Conservation (phyloP, 1,140 invertebrate species). For the Drosophila nigrodunni region DNA sequence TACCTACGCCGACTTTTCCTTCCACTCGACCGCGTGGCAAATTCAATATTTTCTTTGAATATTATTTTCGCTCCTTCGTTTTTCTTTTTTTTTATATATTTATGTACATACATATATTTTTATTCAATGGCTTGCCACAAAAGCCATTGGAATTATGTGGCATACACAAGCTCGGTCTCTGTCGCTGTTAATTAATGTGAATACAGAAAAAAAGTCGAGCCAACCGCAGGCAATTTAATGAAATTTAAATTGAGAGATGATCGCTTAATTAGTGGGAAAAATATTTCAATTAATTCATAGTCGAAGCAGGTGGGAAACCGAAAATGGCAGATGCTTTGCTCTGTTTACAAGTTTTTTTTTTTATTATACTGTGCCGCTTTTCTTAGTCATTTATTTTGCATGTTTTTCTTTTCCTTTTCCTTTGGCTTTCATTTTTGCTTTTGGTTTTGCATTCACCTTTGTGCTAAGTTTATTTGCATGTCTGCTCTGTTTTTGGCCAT, state of each 20-base stretch:
- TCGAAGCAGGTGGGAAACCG: conserved; percentile 12
- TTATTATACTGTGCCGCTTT: conserved; percentile 7
- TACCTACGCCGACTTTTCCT: conserved; percentile 22
- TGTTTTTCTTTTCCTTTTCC: conserved; percentile 46
- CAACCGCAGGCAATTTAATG: conserved; percentile 46
- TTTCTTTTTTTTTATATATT: not conserved
- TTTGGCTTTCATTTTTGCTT: conserved; percentile 22
- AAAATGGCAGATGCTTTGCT: not conserved
- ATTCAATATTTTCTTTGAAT: conserved; percentile 35
- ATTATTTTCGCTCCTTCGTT: conserved; percentile 1
- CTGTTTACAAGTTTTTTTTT: conserved; percentile 13
- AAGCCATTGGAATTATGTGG: conserved; percentile 40
- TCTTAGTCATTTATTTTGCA: conserved; percentile 22
- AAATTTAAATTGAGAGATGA: conserved; percentile 57
- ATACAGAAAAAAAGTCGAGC: not conserved
- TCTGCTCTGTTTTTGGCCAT: conserved; percentile 47
- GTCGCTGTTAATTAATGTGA: conserved; percentile 41
- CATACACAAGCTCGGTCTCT: conserved; percentile 14
- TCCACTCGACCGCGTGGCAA: conserved; percentile 33
- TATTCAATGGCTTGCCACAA: conserved; percentile 28
- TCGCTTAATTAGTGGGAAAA: conserved; percentile 68
- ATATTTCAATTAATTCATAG: conserved; percentile 59
- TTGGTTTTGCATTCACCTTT: conserved; percentile 14
- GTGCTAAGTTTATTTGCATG: conserved; percentile 69
- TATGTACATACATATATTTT: not conserved